Conservation (phyloP, 2,113 vertebrate species). For the Rhineura floridana region DNA sequence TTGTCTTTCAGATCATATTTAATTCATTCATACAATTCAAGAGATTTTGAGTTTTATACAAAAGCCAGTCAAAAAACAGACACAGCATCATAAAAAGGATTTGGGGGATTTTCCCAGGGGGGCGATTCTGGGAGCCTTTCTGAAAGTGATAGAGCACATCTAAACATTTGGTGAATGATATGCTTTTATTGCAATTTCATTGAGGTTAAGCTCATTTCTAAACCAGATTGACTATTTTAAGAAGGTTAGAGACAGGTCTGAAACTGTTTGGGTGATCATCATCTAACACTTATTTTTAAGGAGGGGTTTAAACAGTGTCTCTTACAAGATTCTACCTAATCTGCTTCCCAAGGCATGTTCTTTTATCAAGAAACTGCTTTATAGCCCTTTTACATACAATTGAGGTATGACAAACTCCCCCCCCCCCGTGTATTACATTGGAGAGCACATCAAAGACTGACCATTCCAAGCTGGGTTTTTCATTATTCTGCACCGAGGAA, state of each 20-base stretch:
- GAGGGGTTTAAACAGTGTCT: not conserved
- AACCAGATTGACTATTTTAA: not conserved
- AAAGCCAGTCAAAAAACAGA: not conserved
- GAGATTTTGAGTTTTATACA: not conserved
- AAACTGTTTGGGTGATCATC: not conserved
- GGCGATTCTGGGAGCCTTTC: not conserved
- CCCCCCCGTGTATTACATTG: no score
- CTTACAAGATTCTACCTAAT: not conserved
- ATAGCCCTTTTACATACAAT: not conserved
- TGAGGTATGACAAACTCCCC: conserved; percentile 57
- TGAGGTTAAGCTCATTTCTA: not conserved
- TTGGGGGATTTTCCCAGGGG: not conserved
- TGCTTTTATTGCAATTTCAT: not conserved
- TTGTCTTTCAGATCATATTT: no score
- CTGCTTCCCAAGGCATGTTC: not conserved
- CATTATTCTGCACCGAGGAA: conserved; percentile 44
- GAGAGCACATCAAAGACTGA: conserved; percentile 59
- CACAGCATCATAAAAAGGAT: not conserved
- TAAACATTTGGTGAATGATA: not conserved
- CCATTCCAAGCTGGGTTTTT: conserved; percentile 59
- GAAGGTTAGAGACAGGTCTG: not conserved
- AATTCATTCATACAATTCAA: no score
- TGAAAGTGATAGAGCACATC: not conserved
- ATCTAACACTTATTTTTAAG: not conserved
- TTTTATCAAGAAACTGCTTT: not conserved